Evolutionary conservation across 2,797 vertebrate species (phyloP), one percentile per base, ranked within the genome.

Genomic region (Oreortyx pictus): DNA sequence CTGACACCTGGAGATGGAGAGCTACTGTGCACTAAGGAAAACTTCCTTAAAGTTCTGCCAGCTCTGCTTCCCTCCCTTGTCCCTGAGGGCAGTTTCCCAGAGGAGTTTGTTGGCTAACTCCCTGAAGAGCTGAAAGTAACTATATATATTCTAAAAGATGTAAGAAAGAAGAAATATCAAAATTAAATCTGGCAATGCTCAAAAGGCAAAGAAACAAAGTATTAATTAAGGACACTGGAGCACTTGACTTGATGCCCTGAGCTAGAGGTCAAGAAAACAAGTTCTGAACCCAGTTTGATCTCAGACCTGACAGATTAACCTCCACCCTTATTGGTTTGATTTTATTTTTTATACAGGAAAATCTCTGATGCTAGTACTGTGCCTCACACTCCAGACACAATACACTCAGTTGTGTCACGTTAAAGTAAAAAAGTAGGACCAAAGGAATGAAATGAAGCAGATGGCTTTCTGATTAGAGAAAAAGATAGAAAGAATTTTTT

Each of bases 331-430:
- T 41, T 74, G 54, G 37, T 16, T 65, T 68, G 3, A 5, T 83
- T 74, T 56, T 15, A 7, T 11, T 75, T 65, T 27, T 75, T 76
- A 9, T 4, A 31, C 62, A 61, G 37, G 20, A 73, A 72, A 57
- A 9, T 43, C 29, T 33, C 7, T 23, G n/a, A 29, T 20, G 10
- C 12, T 37, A 52, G 37, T 14, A 8, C 19, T 27, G 18, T 12
- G 66, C 35, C 22, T 76, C 39, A 27, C 9, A 9, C n/a, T 35
- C n/a, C 67, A 77, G 52, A 29, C 43, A 22, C 1, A 59, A 27
- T 29, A 50, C 43, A 29, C 1, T 0, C 43, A 1, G 1, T 12
- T 39, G 6, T 7, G 6, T 44, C 33, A 12, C n/a, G 37, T 6
- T 37, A 24, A 74, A 66, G 46, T 0, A 0, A 68, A 22, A 11